Percentiles rank a stretch among this genome's conserved stretches.
phyloP scores from a whole-genome alignment of 2,888 invertebrate species.

The Fragum sueziense region DNA sequence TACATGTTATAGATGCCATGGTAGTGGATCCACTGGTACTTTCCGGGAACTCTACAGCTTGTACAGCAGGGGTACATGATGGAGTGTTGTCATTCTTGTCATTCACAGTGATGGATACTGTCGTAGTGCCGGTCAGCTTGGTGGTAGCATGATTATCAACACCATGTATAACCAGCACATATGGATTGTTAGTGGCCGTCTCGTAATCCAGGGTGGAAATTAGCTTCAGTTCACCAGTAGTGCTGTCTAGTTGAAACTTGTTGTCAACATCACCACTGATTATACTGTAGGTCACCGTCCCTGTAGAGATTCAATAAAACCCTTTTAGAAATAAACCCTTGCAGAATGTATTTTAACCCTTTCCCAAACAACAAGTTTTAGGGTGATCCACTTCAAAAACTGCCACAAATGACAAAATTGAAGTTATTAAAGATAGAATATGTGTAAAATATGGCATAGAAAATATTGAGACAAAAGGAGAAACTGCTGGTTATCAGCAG shows the following conservation, averaged over 20 bases:
- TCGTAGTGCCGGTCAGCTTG: conserved; percentile 86
- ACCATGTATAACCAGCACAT: conserved; percentile 53
- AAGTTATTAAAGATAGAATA: too few species aligned
- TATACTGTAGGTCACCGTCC: conserved; percentile 51
- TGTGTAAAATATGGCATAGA: too few species aligned
- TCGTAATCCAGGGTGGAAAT: conserved; percentile 69
- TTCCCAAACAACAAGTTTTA: too few species aligned
- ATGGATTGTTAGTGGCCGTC: conserved; percentile 56
- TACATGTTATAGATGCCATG: conserved; percentile 60
- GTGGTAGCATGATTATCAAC: conserved; percentile 62
- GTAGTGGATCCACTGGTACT: conserved; percentile 44
- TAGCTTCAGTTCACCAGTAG: conserved; percentile 67
- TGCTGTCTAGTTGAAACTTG: conserved; percentile 57
- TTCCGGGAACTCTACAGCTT: conserved; percentile 61
- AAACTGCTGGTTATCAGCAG: too few species aligned
- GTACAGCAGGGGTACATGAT: conserved; percentile 60
- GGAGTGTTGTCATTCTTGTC: conserved; percentile 89
- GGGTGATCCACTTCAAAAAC: too few species aligned
- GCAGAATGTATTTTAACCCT: too few species aligned
- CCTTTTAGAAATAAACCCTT: too few species aligned
- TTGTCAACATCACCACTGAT: conserved; percentile 60
- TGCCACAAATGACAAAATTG: too few species aligned
- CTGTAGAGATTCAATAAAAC: too few species aligned
- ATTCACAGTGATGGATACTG: conserved; percentile 92
- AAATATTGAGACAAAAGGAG: too few species aligned